A percentile compares a stretch with the other conserved stretches of the same genome.
Evolutionary conservation across 2,113 vertebrate genomes (phyloP).

Genomic region (Callopanchax toddi): DNA sequence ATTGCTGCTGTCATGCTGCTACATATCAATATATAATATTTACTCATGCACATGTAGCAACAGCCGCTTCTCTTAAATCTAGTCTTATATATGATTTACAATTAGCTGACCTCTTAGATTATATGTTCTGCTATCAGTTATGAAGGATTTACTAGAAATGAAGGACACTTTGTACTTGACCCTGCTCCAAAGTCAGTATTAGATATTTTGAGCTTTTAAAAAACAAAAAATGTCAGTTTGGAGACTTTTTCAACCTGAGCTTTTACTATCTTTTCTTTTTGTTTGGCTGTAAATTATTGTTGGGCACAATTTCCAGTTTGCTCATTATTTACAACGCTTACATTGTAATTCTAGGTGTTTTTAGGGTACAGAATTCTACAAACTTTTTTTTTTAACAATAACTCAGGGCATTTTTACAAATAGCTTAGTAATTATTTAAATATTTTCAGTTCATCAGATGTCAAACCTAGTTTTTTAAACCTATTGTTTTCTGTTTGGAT

Average conservation of each 20-base stretch:
- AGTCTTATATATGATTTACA: conserved; percentile 45
- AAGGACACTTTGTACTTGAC: conserved; percentile 28
- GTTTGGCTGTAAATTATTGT: not conserved
- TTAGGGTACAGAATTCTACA: too few relatives aligned
- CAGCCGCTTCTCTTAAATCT: conserved; percentile 19
- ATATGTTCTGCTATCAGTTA: conserved; percentile 15
- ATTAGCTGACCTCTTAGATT: conserved; percentile 21
- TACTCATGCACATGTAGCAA: conserved; percentile 18
- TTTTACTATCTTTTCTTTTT: not conserved
- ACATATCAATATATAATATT: conserved; percentile 1
- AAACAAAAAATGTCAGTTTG: not conserved
- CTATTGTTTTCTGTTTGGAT: not conserved
- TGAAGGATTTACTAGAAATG: conserved; percentile 42
- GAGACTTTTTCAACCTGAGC: not conserved
- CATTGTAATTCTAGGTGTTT: not conserved
- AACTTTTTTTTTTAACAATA: not conserved
- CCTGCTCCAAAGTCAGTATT: conserved; percentile 14
- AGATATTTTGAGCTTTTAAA: conserved; percentile 4
- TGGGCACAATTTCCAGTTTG: too few relatives aligned
- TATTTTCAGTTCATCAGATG: too few relatives aligned
- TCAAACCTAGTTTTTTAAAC: too few relatives aligned
- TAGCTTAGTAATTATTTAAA: not conserved
- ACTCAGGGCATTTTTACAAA: not conserved
- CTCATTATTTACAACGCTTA: not conserved
- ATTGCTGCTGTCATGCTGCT: conserved; percentile 10